phyloP scores from a whole-genome alignment of 1,140 invertebrate genomes.

The Scaptomyza hsui region DNA sequence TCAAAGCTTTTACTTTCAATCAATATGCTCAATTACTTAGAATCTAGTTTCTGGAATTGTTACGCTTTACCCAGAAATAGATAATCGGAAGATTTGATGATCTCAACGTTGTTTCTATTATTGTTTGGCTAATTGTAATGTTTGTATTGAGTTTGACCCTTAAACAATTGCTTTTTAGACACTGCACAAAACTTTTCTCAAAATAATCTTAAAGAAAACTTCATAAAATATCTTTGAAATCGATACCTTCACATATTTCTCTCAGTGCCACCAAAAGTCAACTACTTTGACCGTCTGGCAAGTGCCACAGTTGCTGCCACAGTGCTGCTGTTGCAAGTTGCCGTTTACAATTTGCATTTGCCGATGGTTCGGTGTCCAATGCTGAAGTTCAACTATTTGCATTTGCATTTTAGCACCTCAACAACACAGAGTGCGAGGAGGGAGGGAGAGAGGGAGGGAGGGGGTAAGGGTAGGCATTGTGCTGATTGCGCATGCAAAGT shows the following conservation, averaged over 20 bases:
- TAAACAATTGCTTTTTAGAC: neutral
- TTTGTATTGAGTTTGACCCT: neutral
- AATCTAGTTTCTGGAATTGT: constrained; percentile 10
- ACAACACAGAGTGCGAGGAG: constrained; percentile 16
- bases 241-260: neutral
- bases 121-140: neutral
- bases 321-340: neutral
- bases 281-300: constrained; percentile 59
- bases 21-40: constrained; percentile 15
- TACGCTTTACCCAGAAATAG: constrained; percentile 1
- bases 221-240: neutral
- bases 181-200: too few relatives aligned
- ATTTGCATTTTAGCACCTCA: constrained; percentile 79
- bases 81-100: constrained; percentile 17
- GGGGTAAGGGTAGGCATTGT: constrained; percentile 50
- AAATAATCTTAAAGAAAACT: neutral
- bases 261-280: constrained; percentile 35
- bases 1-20: constrained; percentile 69
- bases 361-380: constrained; percentile 27
- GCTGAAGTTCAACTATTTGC: constrained; percentile 68
- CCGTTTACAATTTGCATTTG: constrained; percentile 13
- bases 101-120: constrained; percentile 12
- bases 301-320: constrained; percentile 28
- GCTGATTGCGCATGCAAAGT: constrained; percentile 80
- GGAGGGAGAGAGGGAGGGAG: neutral